Evolutionary conservation across 64 coral and sea anemone genomes (phyloP), one percentile per base, ranked within the genome.

Genomic region (Stichodactyla mertensii): DNA sequence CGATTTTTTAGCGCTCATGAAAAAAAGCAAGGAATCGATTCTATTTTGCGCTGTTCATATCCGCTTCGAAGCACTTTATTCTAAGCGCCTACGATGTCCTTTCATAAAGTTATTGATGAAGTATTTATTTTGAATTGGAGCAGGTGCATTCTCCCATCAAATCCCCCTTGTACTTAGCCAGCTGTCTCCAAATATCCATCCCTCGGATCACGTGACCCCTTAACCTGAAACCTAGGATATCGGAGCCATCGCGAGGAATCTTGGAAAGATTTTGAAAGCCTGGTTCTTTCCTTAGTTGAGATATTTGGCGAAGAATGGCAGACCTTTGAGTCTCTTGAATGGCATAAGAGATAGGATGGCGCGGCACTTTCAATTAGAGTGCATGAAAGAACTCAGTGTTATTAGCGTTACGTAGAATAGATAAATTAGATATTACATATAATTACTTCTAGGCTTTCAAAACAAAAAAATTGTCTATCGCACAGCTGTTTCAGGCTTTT

Each of bases 91-190:
- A 86, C 91, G 91, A 97, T 93, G 94, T 87, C 91, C 80, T 97
- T 97, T 97, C 94, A 97, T 92, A 97, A 97, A 93, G 91, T 97
- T 97, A 97, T 97, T 92, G 94, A 97, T 97, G 94, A 97, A 97
- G 94, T 97, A 97, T 97, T 97, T 97, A 97, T 93, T 97, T 93
- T 95, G 61, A 84, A 97, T 86, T 79, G 83, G 24, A 62, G 91
- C 94, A 97, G 94, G 94, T 97, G 94, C 82, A 74, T 78, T 80
- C 91, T 97, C 94, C 88, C 94, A 97, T 88, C 88, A 97, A 93
- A 97, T 62, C 87, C 77, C 22, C 85, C 85, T 53, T 55, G 56
- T 78, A 70, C 89, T 88, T 80, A 86, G 87, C 86, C 94, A 97
- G 94, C 94, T 97, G 94, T 87, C 89, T 91, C 6, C 16, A 52